Base-by-base conservation (phyloP, 2,113 vertebrate genomes). In the Hippolais icterina region DNA sequence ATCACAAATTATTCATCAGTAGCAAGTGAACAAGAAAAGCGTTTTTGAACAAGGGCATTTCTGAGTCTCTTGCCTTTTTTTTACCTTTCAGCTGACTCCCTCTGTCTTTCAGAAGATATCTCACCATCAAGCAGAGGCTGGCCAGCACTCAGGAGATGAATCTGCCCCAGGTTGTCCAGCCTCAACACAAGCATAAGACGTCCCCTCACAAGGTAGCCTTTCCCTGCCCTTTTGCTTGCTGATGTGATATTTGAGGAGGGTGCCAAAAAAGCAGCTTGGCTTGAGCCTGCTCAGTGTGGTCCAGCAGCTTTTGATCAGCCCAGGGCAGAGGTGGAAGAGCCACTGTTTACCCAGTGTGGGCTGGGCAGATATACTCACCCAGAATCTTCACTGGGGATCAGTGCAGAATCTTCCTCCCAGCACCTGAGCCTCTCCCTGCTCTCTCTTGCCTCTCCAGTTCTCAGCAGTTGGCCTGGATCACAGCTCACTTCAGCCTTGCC, bases 51-150 rank as follows among this genome's bases (percentile, higher is more conserved):
- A 71, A 71, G 49, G 9, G 68, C 16, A 53, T 53, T 71, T 71
- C 68, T 71, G 49, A 53, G 68, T 22, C 49, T 52, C 14, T 31
- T 37, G 57, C 15, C 27, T 16, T 18, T 39, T 39, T 19, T 16
- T 39, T 39, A 12, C 35, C 24, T 61, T 61, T 41, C 60, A 99
- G 99, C 75, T 98, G 78, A 98, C 96, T 61, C 99, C 98, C 65
- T 99, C 99, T 25, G 98, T 97, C 63, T 99, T 98, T 90, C 94
- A 97, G 89, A 98, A 98, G 95, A 98, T 98, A 98, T 68, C 98
- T 98, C 29, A 98, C 97, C 35, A 99, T 98, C 6, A 95, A 98
- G 94, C 97, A 99, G 96, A 98, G 95, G 68, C 71, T 98, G 95
- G 97, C 96, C n/a, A 97, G 89, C 65, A 98, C 95, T 19, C 83